Base-by-base conservation (phyloP, 1,140 invertebrate genomes). In the Drosophila simulans region DNA sequence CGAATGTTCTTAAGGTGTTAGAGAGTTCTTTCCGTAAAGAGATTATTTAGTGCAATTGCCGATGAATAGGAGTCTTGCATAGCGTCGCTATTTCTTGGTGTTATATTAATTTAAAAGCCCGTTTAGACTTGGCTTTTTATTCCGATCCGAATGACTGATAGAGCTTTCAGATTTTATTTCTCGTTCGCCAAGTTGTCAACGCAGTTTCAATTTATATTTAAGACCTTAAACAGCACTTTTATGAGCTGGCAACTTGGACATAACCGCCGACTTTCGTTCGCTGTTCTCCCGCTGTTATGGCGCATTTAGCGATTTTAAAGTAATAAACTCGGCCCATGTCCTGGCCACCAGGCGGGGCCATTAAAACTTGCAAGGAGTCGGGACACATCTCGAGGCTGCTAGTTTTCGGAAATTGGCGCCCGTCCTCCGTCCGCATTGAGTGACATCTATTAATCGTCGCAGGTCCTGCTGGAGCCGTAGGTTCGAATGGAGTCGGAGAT, bases 121-220 rank as follows among this genome's bases (percentile, higher is more conserved):
- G 42, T 8, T 5, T 31, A 37, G 8, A 15, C 13, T 49, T 31
- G 8, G 27, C n/a, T 34, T 17, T 17, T 35, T 31, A 3, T 11
- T 13, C n/a, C 0, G 7, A 8, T 11, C 7, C n/a, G 8, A 11
- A 49, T 11, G n/a, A 22, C 57, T 62, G 11, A 31, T 53, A 37
- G 10, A 53, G 49, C 42, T 40, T 55, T 40, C 12, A 34, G 15
- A 51, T 69, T 69, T 56, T 51, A 69, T 70, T 34, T 45, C 40
- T 62, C 55, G 42, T 17, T 54, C 22, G 43, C 37, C 64, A 58
- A 53, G 79, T 74, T 74, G 76, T 79, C 69, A 84, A 80, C 77
- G 85, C 73, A 80, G 79, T 89, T 89, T 89, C 73, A 84, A 89
- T 80, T 89, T 89, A 80, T 90, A 75, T 89, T 89, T 89, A 89